Base-by-base conservation (phyloP, 2,888 invertebrate species). In the Acleris literana region DNA sequence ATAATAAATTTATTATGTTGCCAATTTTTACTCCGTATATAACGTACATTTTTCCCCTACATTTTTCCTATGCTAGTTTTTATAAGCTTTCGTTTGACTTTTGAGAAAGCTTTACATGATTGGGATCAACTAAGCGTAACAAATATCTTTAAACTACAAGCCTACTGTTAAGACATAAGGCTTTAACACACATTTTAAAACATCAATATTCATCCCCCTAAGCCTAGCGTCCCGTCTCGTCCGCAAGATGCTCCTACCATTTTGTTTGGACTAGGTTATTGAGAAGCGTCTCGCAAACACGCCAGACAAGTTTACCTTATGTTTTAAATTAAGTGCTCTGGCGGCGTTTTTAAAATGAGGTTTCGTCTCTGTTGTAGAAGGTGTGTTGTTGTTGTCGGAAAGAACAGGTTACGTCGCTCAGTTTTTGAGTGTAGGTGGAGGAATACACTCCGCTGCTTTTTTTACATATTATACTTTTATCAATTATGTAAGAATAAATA, bases 191-290 rank as follows among this genome's bases (percentile, higher is more conserved):
- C 22, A 22, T 20, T 44, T 25, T 57, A 29, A 17, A 57, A 33
- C 33, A 39, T 62, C 29, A 17, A 62, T 48, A 53, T 54, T 54
- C 44, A 25, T 46, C 43, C 43, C n/a, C 16, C 46, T 46, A 46
- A 16, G 48, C 29, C 57, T 16, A 22, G 18, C 56, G 16, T 46
- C 52, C 22, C 64, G 16, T 67, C 70, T 64, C 68, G 63, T 62
- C 58, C 62, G 71, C 81, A 85, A 85, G 85, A 86, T 84, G 83
- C 84, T 86, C 79, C 84, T 82, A 82, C 85, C 82, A 84, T 76
- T 74, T 65, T 87, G 87, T 88, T 89, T 88, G 85, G 77, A 80
- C 80, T 80, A 51, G 77, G 79, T 82, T 86, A 89, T 88, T 86
- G 87, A 79, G 80, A 81, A 77, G 74, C 76, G 76, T 75, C 75